Percentiles rank a stretch among this genome's conserved stretches.
phyloP scores from a whole-genome alignment of 2,113 vertebrate genomes.

The Puffinus mauretanicus region DNA sequence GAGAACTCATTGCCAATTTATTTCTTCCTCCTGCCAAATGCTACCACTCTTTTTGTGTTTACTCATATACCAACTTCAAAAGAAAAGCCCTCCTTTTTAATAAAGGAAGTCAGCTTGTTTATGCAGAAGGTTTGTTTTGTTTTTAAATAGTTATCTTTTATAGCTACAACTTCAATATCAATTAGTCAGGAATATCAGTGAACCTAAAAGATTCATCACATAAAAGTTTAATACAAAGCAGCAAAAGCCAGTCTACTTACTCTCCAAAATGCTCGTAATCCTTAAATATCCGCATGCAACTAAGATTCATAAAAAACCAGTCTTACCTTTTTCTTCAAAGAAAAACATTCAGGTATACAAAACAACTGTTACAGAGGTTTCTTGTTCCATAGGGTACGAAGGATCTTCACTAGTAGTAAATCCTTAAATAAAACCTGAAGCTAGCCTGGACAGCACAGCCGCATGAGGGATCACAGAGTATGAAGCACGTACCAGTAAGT shows the following conservation, averaged over 20 bases:
- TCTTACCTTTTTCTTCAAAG: neutral
- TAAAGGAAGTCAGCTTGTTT: neutral
- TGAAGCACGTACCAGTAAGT: fast-evolving
- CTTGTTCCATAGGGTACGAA: neutral
- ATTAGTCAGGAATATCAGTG: neutral
- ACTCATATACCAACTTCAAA: neutral
- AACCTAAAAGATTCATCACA: neutral
- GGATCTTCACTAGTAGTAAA: neutral
- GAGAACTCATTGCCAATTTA: neutral
- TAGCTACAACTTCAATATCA: neutral
- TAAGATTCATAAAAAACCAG: neutral
- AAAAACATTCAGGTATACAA: neutral
- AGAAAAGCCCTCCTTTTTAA: neutral
- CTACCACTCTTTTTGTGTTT: neutral
- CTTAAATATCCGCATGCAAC: neutral
- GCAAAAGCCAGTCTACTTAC: neutral
- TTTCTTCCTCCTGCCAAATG: neutral
- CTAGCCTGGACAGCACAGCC: neutral
- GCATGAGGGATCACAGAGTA: neutral
- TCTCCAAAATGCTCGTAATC: neutral
- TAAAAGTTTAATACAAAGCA: neutral
- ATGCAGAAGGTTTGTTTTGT: neutral
- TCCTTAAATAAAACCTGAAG: neutral
- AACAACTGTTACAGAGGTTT: neutral
- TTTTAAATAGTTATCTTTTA: neutral